These are phyloP conservation scores for Sicus ferrugineus DNA, from an alignment of 2,888 invertebrate genomes.

Conservation along the genomic window DNA sequence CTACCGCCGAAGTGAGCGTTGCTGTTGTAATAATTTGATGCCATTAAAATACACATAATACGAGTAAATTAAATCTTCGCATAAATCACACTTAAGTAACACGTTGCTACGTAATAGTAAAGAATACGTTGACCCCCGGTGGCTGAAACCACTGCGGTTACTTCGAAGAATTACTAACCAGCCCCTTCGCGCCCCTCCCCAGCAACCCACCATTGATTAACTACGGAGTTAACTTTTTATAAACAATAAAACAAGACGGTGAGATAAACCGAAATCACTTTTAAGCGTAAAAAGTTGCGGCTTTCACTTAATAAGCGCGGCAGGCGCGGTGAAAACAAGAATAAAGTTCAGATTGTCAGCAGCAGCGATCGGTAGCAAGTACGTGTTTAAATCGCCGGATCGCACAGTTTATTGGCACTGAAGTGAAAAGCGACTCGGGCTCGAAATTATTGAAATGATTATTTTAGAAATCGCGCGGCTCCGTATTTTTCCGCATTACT, in stretches of 20 bases:
- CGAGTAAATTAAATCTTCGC: neutral
- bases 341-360: slow-evolving; percentile 8
- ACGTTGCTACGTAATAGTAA: neutral
- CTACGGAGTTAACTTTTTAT: slow-evolving; percentile 14
- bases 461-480: neutral
- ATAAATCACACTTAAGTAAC: neutral
- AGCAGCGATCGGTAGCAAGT: neutral
- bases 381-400: slow-evolving; percentile 18
- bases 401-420: neutral
- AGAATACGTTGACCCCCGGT: slow-evolving; percentile 12
- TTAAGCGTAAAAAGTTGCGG: slow-evolving; percentile 7
- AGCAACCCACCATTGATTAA: slow-evolving; percentile 13
- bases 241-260: neutral
- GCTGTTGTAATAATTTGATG: too few relatives aligned
- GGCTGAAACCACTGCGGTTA: neutral
- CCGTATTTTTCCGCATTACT: neutral
- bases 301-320: slow-evolving; percentile 25
- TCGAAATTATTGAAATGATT: slow-evolving; percentile 12
- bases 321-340: slow-evolving; percentile 10
- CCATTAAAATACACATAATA: too few relatives aligned
- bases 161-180: slow-evolving; percentile 7
- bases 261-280: slow-evolving; percentile 7
- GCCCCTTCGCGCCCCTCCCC: neutral
- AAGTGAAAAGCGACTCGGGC: neutral
- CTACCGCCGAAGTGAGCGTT: too few relatives aligned